These are phyloP conservation scores for Ooceraea biroi DNA, from an alignment of 1,140 invertebrate species.

Conservation along the genomic window DNA sequence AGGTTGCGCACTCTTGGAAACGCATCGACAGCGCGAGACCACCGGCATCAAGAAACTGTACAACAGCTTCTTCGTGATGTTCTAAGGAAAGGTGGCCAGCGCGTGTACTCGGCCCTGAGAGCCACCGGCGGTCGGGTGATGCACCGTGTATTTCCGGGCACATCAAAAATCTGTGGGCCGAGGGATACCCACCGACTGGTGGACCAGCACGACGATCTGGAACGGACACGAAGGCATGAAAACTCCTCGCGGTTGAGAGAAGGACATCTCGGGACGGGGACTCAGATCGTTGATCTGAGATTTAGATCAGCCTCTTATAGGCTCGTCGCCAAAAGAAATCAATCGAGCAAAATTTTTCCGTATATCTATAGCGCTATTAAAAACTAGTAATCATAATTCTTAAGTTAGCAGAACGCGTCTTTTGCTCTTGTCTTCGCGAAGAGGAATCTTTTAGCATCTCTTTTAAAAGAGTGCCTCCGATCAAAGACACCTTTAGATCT, in stretches of 20 bases:
- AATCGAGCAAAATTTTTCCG: slow-evolving; percentile 20
- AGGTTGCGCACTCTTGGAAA: slow-evolving; percentile 89
- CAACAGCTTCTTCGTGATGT: slow-evolving; percentile 94
- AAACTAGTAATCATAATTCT: slow-evolving; percentile 7
- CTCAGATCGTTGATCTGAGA: slow-evolving; percentile 12
- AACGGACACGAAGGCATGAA: slow-evolving; percentile 41
- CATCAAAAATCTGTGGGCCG: slow-evolving; percentile 37
- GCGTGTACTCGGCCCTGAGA: slow-evolving; percentile 48
- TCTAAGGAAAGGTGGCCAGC: slow-evolving; percentile 87
- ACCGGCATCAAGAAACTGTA: slow-evolving; percentile 94
- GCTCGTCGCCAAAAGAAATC: slow-evolving; percentile 11
- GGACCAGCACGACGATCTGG: slow-evolving; percentile 48
- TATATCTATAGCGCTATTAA: slow-evolving; percentile 3
- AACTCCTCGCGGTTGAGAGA: slow-evolving; percentile 3
- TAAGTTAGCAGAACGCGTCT: slow-evolving; percentile 13
- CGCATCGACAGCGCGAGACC: slow-evolving; percentile 92
- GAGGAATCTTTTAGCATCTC: slow-evolving; percentile 2
- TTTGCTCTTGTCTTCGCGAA: neutral
- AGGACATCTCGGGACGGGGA: slow-evolving; percentile 3
- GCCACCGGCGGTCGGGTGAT: slow-evolving; percentile 67
- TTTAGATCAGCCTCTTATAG: slow-evolving; percentile 18
- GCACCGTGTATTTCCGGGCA: slow-evolving; percentile 63
- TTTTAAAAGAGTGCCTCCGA: slow-evolving; percentile 12
- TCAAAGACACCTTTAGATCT: slow-evolving; percentile 23
- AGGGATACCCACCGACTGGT: slow-evolving; percentile 21